Evolutionary conservation across 2,113 vertebrate species (phyloP), one percentile per base, ranked within the genome.

Genomic region (Lutjanus erythropterus): DNA sequence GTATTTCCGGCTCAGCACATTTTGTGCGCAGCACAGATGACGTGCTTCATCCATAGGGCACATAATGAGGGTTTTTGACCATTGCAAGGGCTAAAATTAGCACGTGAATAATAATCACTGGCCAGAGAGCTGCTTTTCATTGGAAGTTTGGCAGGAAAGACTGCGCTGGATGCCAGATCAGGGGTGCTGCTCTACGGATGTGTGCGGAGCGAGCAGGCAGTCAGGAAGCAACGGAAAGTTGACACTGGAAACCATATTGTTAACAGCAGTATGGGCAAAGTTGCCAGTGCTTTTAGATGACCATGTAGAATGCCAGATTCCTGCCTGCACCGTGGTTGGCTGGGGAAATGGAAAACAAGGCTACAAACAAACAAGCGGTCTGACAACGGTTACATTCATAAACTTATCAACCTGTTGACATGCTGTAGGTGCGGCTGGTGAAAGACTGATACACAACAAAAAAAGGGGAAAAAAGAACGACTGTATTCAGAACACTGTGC

Each of bases 51-150:
- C 65, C 37, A 39, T 41, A 79, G 18, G 55, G 73, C 49, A 75
- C 53, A 80, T 71, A 86, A 84, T 71, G 47, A 83, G 69, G 47
- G 62, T 69, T 84, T 83, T 35, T 73, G 69, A 82, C 14, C 41
- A 85, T 47, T 72, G 73, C 66, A 67, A 56, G 56, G 47, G 81
- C 82, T 92, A 88, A 93, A 94, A 91, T 92, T 90, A 94, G 86
- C 86, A 76, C 68, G 67, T 77, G 75, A 89, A 89, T 89, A 86
- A 90, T 90, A 86, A 90, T 80, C 80, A 71, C 60, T 73, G 83
- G 80, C 84, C 81, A 10, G 66, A 62, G 71, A 69, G 77, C 50
- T 75, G 86, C 60, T 86, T 91, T 88, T 91, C 78, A 84, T 66
- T 86, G 84, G 66, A 85, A 60, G 55, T 77, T 88, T 91, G 86